phyloP scores from a whole-genome alignment of 2,888 invertebrate genomes.

The Drosophila colorata region DNA sequence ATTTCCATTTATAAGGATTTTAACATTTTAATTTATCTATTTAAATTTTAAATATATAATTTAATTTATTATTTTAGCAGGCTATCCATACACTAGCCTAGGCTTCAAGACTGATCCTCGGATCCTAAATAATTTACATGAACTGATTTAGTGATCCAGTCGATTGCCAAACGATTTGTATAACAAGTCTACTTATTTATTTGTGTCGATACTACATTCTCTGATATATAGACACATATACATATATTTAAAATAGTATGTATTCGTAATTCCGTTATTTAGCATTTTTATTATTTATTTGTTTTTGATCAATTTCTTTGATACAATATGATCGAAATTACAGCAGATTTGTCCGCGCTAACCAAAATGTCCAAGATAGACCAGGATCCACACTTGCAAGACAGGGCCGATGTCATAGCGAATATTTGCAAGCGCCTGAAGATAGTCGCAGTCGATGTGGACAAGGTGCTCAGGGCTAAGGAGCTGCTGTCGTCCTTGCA shows the following conservation, averaged over 20 bases:
- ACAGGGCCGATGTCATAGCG: slow-evolving; percentile 30
- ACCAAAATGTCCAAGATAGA: background rate
- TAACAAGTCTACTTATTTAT: slow-evolving; percentile 7
- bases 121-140: too few species aligned
- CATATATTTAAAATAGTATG: background rate
- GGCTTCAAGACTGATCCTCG: too few species aligned
- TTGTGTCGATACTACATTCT: background rate
- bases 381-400: background rate
- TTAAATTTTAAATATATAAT: too few species aligned
- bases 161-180: background rate
- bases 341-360: background rate
- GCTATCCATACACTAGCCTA: too few species aligned
- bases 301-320: background rate
- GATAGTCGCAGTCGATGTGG: slow-evolving; percentile 65
- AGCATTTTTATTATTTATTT: slow-evolving; percentile 1
- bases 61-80: too few species aligned
- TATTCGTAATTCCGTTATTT: background rate
- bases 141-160: too few species aligned
- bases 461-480: slow-evolving; percentile 67
- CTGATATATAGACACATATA: background rate
- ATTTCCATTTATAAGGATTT: too few species aligned
- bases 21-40: too few species aligned
- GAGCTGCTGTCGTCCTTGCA: slow-evolving; percentile 64
- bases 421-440: slow-evolving; percentile 66
- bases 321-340: slow-evolving; percentile 6